These are phyloP conservation scores for Apus apus DNA, from an alignment of 2,113 vertebrate species.

Conservation along the genomic window DNA sequence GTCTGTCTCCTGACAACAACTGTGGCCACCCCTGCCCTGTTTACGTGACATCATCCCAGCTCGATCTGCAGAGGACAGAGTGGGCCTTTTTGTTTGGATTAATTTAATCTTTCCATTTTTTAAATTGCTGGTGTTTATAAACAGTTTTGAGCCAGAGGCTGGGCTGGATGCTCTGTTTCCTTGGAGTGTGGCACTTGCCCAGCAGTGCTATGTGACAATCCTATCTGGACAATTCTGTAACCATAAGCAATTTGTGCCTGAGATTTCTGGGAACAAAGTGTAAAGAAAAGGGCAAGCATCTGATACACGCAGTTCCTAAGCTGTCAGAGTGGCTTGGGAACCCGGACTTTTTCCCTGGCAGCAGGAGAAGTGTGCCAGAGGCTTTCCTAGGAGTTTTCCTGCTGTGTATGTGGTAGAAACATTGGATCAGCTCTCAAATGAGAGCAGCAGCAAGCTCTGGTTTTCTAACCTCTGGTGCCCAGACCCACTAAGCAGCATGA, in stretches of 20 bases:
- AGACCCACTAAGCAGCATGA: not conserved
- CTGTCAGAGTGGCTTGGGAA: not conserved
- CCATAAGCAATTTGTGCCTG: not conserved
- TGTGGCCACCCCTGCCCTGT: not conserved
- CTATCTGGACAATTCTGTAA: not conserved
- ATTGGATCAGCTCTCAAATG: no score
- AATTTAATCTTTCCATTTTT: not conserved
- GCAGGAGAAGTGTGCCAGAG: not conserved
- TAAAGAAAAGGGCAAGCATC: not conserved
- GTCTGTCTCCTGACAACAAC: not conserved
- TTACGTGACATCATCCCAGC: not conserved
- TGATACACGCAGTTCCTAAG: not conserved
- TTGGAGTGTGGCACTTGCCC: not conserved
- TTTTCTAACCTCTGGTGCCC: not conserved
- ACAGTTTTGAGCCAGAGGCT: not conserved
- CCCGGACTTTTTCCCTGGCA: not conserved
- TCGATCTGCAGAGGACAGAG: rapidly evolving
- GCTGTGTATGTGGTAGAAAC: not conserved
- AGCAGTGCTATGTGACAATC: not conserved
- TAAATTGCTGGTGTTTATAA: not conserved
- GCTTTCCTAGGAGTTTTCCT: not conserved
- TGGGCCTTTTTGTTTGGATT: not conserved
- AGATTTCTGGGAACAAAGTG: not conserved
- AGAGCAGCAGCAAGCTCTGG: not conserved
- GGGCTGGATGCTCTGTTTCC: not conserved